A percentile compares a stretch with the other conserved stretches of the same genome.
phyloP scores from a whole-genome alignment of 2,888 invertebrate genomes.

The Eupsilia transversa region DNA sequence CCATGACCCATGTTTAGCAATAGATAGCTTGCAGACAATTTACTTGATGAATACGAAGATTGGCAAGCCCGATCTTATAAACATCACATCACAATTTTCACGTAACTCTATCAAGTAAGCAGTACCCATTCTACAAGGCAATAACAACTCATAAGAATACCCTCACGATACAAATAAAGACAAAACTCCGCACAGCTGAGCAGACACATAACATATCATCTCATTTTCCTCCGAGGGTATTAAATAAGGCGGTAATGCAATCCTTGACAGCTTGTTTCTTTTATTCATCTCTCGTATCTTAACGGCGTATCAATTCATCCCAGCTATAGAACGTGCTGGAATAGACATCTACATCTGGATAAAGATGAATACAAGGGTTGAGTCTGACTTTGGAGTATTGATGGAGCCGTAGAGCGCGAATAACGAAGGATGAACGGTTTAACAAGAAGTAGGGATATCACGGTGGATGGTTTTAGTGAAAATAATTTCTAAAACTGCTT shows the following conservation, averaged over 20 bases:
- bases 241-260: conserved; percentile 60
- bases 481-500: not conserved
- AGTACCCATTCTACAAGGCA: not conserved
- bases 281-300: conserved; percentile 66
- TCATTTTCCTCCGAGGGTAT: conserved; percentile 53
- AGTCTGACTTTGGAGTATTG: conserved; percentile 3
- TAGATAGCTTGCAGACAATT: not conserved
- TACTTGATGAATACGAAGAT: not conserved
- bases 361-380: conserved; percentile 52
- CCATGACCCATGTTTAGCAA: not conserved
- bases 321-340: conserved; percentile 35
- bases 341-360: conserved; percentile 16
- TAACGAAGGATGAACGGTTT: not conserved
- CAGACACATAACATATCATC: conserved; percentile 44
- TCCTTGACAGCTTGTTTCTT: conserved; percentile 57
- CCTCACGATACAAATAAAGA: conserved; percentile 34
- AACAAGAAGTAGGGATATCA: not conserved
- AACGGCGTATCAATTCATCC: conserved; percentile 64
- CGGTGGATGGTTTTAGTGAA: no score
- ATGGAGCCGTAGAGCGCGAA: conserved; percentile 21
- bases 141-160: conserved; percentile 9
- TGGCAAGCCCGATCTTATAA: not conserved
- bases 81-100: not conserved
- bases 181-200: conserved; percentile 11
- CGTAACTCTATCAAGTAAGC: not conserved